Evolutionary conservation across 2,113 vertebrate genomes (phyloP), one percentile per base, ranked within the genome.

Genomic region (Dipodomys stephensi): DNA sequence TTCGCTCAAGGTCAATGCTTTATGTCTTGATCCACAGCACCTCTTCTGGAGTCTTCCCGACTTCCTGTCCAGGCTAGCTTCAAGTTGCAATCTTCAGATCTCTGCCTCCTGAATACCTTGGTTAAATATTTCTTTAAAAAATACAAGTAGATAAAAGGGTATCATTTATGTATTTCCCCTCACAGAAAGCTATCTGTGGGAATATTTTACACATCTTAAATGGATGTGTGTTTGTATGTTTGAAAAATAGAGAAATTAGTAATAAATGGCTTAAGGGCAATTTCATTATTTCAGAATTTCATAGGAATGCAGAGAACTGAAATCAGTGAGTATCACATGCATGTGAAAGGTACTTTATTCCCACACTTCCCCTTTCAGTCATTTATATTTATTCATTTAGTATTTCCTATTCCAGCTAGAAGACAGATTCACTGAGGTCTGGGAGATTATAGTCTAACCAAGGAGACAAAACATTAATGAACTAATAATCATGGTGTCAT

Each of bases 171-270:
- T 30, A 15, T 65, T 46, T 76, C 57, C 8, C 6, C 74, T 87
- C 19, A 6, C 69, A 32, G 0, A 95, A 7, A 77, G 12, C 32
- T 39, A 67, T 88, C 62, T 88, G 28, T 80, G 6, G 44, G 93
- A 77, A 22, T 88, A 68, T 32, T 57, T 57, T 32, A 71, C 39
- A 10, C 28, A 46, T 93, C 71, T 86, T 87, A 73, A 80, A 90
- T 20, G 11, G 80, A 2, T 90, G 18, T 83, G 2, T 65, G 6
- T 25, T 16, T 27, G 16, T 30, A 4, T 44, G 25, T 83, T 23
- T 39, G 32, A 60, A 65, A 65, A 32, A 44, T 0, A 71, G 6
- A 53, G 1, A 86, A 22, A 78, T 80, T 90, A 78, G 7, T 64
- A 85, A 30, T 73, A 53, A 82, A 60, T 46, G 53, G 3, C 32